Base-by-base conservation (phyloP, 2,113 vertebrate species). In the Suncus etruscus region DNA sequence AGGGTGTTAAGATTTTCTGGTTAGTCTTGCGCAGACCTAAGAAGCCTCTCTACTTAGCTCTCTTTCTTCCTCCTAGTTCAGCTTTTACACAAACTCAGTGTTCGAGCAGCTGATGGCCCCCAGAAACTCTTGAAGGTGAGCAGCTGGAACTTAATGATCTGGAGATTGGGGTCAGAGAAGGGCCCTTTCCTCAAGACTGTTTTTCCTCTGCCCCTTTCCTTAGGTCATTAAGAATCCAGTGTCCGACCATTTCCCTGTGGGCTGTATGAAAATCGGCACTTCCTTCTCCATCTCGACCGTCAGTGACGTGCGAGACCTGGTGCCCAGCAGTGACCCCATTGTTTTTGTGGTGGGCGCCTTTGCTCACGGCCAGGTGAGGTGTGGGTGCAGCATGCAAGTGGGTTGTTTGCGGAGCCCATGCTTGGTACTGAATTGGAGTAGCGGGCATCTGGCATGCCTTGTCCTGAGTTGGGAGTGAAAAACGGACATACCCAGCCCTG, bases 161-260 rank as follows among this genome's bases (percentile, higher is more conserved):
- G n/a, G 39, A 39, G 39, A 39, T 39, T 3, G 39, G 39, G 5
- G 39, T 39, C 39, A 39, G 39, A 39, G 39, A 39, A 39, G 39
- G 39, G 39, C 39, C 39, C 39, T 39, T 39, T 39, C 39, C 39
- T 39, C 39, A 39, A 39, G 39, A 39, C 54, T 16, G 15, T 7
- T 54, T 54, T 54, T 54, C 51, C 11, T 54, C 15, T 54, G 54
- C 3, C 24, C 6, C 9, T 91, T 27, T 63, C 73, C 65, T 7
- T 1, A 98, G 97, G 98, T 99, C 82, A 99, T 99, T 91, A 99
- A 99, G 96, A 99, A 99, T 45, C 99, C 99, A 0, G 98, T 99
- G 75, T 99, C 98, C 0, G 98, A 99, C 95, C 99, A 99, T 66
- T 98, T 99, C 51, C 99, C 99, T 0, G 98, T 98, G 0, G 99